phyloP scores from a whole-genome alignment of 1,140 invertebrate species.

The Solenopsis invicta region DNA sequence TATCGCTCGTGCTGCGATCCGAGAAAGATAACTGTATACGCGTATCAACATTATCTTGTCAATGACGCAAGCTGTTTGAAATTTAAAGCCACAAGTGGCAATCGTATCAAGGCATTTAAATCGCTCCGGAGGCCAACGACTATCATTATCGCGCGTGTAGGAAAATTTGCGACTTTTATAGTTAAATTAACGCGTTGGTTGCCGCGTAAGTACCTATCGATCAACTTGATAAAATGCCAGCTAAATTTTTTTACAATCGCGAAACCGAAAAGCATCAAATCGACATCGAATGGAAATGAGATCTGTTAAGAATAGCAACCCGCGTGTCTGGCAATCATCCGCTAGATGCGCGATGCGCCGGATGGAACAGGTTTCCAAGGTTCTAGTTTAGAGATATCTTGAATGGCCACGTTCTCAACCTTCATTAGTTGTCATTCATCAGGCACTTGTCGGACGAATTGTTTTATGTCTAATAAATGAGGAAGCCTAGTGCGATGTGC shows the following conservation, averaged over 20 bases:
- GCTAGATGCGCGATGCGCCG: slow-evolving; percentile 6
- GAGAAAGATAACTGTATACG: background rate
- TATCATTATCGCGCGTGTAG: background rate
- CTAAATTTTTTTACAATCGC: background rate
- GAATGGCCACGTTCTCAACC: slow-evolving; percentile 67
- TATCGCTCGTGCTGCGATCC: background rate
- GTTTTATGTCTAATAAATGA: slow-evolving; percentile 1
- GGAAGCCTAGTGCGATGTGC: background rate
- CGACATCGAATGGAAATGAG: background rate
- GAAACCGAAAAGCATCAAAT: background rate
- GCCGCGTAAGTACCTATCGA: background rate
- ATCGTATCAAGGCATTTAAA: slow-evolving; percentile 37
- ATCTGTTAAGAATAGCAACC: slow-evolving; percentile 15
- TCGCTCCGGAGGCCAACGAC: background rate
- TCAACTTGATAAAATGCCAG: slow-evolving; percentile 4
- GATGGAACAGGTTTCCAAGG: slow-evolving; percentile 46
- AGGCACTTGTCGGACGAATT: slow-evolving; percentile 46
- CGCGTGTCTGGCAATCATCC: slow-evolving; percentile 2
- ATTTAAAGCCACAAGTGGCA: slow-evolving; percentile 19
- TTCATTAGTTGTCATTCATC: slow-evolving; percentile 72
- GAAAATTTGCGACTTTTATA: slow-evolving; percentile 11
- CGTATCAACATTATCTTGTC: slow-evolving; percentile 20
- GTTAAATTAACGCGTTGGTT: background rate
- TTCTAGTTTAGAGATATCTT: slow-evolving; percentile 48
- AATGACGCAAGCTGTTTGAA: slow-evolving; percentile 39